A percentile compares a stretch with the other conserved stretches of the same genome.
These are phyloP conservation scores for Drosophila anomelani DNA, from an alignment of 2,888 invertebrate species.

Conservation along the genomic window DNA sequence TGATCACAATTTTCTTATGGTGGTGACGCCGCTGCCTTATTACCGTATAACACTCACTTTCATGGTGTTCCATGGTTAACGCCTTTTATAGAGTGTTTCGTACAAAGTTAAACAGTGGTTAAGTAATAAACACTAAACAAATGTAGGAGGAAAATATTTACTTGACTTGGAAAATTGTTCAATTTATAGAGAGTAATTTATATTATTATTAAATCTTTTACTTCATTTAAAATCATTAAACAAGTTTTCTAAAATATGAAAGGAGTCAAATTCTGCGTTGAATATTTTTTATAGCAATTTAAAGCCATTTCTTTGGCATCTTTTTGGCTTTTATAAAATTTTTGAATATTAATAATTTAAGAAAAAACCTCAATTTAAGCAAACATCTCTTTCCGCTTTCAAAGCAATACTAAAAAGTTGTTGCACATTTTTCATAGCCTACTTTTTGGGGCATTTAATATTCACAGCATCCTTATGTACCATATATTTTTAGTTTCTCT, in stretches of 20 bases:
- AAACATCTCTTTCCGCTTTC: too few species aligned
- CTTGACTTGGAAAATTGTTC: too few species aligned
- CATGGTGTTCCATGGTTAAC: slow-evolving; percentile 22
- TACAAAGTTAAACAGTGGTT: slow-evolving; percentile 14
- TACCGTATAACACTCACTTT: slow-evolving; percentile 36
- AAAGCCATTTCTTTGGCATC: too few species aligned
- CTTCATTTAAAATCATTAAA: not conserved
- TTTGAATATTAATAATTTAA: too few species aligned
- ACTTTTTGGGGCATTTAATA: not conserved
- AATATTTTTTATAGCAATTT: too few species aligned
- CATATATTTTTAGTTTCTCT: not conserved
- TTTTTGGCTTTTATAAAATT: too few species aligned
- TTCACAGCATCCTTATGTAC: not conserved
- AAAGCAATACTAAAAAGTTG: too few species aligned
- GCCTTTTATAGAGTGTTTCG: slow-evolving; percentile 14
- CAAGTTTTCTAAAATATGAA: too few species aligned
- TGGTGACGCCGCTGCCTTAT: slow-evolving; percentile 26
- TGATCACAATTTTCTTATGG: slow-evolving; percentile 51
- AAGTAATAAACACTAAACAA: not conserved
- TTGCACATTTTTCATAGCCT: too few species aligned
- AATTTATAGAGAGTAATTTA: not conserved
- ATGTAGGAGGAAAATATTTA: not conserved
- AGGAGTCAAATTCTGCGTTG: too few species aligned
- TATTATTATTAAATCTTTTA: not conserved
- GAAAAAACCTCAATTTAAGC: too few species aligned